phyloP scores from a whole-genome alignment of 2,888 invertebrate genomes.

The Ferdinandea cuprea region DNA sequence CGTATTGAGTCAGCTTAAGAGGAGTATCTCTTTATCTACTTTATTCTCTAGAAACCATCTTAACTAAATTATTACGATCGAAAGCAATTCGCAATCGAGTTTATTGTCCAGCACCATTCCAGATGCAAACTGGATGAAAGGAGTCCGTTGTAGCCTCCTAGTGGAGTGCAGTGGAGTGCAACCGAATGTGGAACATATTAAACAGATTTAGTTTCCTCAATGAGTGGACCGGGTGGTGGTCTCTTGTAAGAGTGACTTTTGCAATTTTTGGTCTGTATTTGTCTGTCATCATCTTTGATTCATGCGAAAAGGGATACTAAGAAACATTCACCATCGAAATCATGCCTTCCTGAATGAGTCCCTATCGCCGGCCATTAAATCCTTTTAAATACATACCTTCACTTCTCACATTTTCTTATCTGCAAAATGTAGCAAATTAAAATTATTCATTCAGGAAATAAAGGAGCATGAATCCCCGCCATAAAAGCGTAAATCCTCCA shows the following conservation, averaged over 20 bases:
- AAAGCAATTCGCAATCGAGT: conserved; percentile 41
- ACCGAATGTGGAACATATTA: conserved; percentile 9
- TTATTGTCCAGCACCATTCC: neutral
- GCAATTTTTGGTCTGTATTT: no score
- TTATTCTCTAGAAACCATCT: conserved; percentile 17
- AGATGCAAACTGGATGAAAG: conserved; percentile 12
- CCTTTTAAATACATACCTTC: conserved; percentile 16
- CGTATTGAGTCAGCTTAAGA: conserved; percentile 9
- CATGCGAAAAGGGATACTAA: no score
- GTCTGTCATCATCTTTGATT: no score
- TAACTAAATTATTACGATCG: conserved; percentile 34
- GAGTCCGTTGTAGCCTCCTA: no score
- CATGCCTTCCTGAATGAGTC: neutral
- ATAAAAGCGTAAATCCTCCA: conserved; percentile 36
- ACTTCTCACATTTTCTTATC: conserved; percentile 29
- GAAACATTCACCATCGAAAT: no score
- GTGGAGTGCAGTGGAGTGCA: neutral
- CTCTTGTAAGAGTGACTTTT: no score
- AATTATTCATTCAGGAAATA: conserved; percentile 55
- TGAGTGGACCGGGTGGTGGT: neutral
- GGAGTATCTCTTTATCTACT: conserved; percentile 18
- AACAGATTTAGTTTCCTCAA: neutral
- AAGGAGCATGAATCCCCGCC: conserved; percentile 23
- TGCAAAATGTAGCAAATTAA: conserved; percentile 26
- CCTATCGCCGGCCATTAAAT: conserved; percentile 9